Evolutionary conservation across 2,113 vertebrate species (phyloP).

Genomic region (Noturus placidus): DNA sequence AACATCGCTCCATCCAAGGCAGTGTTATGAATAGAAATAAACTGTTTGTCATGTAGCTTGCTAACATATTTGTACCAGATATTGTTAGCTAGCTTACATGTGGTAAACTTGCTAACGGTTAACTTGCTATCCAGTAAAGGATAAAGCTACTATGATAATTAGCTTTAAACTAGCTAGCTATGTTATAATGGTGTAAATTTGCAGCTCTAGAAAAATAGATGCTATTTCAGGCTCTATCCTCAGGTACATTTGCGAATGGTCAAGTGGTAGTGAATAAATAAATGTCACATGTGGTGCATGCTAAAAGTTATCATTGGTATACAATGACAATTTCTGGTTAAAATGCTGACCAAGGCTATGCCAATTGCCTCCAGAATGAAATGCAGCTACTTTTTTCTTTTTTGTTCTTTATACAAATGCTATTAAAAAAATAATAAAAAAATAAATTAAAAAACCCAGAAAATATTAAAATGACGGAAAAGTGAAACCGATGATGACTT

Average conservation of each 20-base stretch:
- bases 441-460: background rate
- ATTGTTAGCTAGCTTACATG: background rate
- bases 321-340: background rate
- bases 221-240: background rate
- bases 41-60: background rate
- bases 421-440: background rate
- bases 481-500: background rate
- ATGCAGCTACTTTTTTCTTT: background rate
- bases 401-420: background rate
- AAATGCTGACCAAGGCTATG: background rate
- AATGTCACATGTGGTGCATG: background rate
- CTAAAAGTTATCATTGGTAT: background rate
- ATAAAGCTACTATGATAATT: background rate
- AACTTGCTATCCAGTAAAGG: background rate
- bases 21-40: background rate
- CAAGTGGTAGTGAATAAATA: background rate
- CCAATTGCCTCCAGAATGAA: background rate
- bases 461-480: constrained; percentile 6
- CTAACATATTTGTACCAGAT: background rate
- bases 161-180: background rate
- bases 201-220: background rate
- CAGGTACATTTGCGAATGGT: background rate
- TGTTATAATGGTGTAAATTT: background rate
- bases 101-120: background rate
- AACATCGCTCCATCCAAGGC: background rate